Evolutionary conservation across 2,113 vertebrate species (phyloP), one percentile per base, ranked within the genome.

Genomic region (Eublepharis macularius): DNA sequence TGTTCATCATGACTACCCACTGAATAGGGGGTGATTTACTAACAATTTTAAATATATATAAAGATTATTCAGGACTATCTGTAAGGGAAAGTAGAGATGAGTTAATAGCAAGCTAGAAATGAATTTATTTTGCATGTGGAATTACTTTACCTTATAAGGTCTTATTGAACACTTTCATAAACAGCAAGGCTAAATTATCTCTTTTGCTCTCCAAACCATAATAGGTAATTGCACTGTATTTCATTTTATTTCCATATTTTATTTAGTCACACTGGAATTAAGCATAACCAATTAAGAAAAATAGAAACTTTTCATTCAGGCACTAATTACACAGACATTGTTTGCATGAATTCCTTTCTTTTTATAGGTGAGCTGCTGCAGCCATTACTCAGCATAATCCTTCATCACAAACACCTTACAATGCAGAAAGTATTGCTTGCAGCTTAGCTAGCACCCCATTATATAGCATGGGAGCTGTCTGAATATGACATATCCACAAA

Each of bases 1-100:
- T 82, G 81, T 84, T 4, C 3, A 41, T 4, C 3, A 41, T 91
- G 88, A 87, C 80, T 77, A 16, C 16, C 45, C 70, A 87, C 21
- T 85, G 87, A 81, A 88, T 88, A 34, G 80, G n/a, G n/a, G n/a
- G n/a, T n/a, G n/a, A n/a, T n/a, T n/a, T 91, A 17, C 87, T 82
- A 86, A 57, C 34, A 84, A 78, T 36, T 12, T 3, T 2, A 74
- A 54, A 69, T 0, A 45, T 65, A 85, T 83, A 80, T 21, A 16
- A 77, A 0, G 6, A 0, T 6, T 41, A 32, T 4, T 74, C 1
- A n/a, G n/a, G n/a, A n/a, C 21, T 90, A 88, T 73, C 17, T 54
- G 81, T 76, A 0, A 60, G 2, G 0, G 24, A 32, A 75, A 75
- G 26, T n/a, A 41, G 29, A 29, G 32, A 29, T 74, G 41, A 45